Evolutionary conservation across 2,113 vertebrate genomes (phyloP), one percentile per base, ranked within the genome.

Genomic region (Lophius piscatorius): DNA sequence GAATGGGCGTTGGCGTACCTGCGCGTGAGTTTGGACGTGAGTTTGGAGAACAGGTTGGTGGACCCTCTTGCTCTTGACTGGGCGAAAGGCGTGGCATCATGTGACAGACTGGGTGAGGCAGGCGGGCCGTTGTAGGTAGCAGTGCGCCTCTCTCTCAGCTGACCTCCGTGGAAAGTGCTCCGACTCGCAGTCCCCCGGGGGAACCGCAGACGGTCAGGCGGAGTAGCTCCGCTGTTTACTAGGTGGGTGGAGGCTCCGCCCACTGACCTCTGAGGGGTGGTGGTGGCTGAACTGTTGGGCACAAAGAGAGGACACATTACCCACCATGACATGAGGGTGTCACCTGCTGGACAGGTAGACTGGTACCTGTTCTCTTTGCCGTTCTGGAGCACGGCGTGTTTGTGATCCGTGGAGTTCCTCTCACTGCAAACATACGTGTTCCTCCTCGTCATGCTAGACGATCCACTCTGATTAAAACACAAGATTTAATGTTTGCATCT

Each of bases 401-500:
- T 91, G 40, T 96, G 38, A 9, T 40, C 95, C 4, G 91, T 73
- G 58, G 92, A 81, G 42, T 88, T 92, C 78, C 92, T 88, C 70
- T 96, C 95, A 31, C 87, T 95, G 90, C 94, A 98, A 44, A 98
- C 93, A 0, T 98, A 98, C 0, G 96, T 97, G 80, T 98, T 98
- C 78, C 96, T 91, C 46, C 95, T 89, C 0, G 93, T 92, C 94
- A 97, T 96, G 58, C 93, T 93, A 51, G 92, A 93, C 7, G 94
- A 92, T 36, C 91, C 86, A 0, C 45, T n/a, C 76, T 79, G 65
- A 14, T 9, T 4, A 23, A 3, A 22, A 12, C 11, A n/a, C 41
- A 14, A n/a, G n/a, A n/a, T n/a, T n/a, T n/a, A n/a, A n/a, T n/a
- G n/a, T n/a, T n/a, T n/a, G n/a, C n/a, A n/a, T n/a, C n/a, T n/a